phyloP scores from a whole-genome alignment of 2,888 invertebrate species.

The Coenonympha glycerion region DNA sequence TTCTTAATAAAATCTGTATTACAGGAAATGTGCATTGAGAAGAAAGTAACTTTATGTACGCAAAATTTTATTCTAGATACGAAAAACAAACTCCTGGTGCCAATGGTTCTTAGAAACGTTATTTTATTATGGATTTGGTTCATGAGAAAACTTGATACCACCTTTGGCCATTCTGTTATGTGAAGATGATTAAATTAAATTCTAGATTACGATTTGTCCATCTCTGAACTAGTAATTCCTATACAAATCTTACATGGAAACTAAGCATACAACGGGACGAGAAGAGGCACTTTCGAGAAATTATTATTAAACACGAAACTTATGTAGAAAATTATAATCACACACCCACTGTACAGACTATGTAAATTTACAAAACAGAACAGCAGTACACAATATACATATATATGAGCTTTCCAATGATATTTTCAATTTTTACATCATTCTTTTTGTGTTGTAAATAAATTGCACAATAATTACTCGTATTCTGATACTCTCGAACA shows the following conservation, averaged over 20 bases:
- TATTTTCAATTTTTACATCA: conserved; percentile 45
- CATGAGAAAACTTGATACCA: too few relatives aligned
- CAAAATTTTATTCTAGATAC: too few relatives aligned
- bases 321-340: conserved; percentile 50
- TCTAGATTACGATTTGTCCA: too few relatives aligned
- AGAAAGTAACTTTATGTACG: too few relatives aligned
- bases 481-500: conserved; percentile 50
- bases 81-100: too few relatives aligned
- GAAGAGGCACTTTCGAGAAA: conserved; percentile 70
- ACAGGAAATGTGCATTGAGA: too few relatives aligned
- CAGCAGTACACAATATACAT: conserved; percentile 61
- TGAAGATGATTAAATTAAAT: too few relatives aligned
- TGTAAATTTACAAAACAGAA: conserved; percentile 34
- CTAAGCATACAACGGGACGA: conserved; percentile 54
- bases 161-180: too few relatives aligned
- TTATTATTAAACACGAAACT: conserved; percentile 46
- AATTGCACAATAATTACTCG: conserved; percentile 56
- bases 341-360: conserved; percentile 50
- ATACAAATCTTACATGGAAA: conserved; percentile 68
- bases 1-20: too few relatives aligned
- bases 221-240: too few relatives aligned
- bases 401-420: conserved; percentile 43
- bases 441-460: conserved; percentile 39
- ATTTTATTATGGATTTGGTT: too few relatives aligned
- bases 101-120: too few relatives aligned